Evolutionary conservation across 2,797 vertebrate genomes (phyloP), one percentile per base, ranked within the genome.

Genomic region (Poecilia velifera): DNA sequence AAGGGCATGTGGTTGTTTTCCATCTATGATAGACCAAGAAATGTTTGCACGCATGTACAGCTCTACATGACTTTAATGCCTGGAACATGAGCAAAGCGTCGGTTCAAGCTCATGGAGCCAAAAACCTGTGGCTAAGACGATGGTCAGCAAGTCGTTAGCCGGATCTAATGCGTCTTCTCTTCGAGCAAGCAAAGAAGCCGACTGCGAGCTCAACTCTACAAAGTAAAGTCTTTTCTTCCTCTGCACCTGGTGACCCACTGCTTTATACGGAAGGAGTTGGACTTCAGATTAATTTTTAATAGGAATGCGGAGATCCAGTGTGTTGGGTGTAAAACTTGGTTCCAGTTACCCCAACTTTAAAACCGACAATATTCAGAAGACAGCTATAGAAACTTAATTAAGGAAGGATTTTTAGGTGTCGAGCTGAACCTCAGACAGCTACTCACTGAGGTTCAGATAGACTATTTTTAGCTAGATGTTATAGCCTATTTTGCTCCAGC

Each of bases 161-260:
- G 5, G 74, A 70, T 46, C 18, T 59, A 76, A 55, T 59, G 47
- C 49, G 82, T 87, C 13, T 0, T 77, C 76, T 73, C 78, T 31
- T 34, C 46, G 1, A 82, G 81, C 80, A 86, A 92, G 83, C 84
- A 74, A 81, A 89, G 89, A 89, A 89, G 87, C 71, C 74, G 75
- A 22, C 88, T 76, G 75, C 76, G 20, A 36, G 41, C 71, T 76
- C 72, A 64, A 49, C 87, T 85, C 66, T 59, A 84, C 70, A 73
- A 75, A 84, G 86, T 88, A 84, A 87, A 71, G 25, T 39, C 31
- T 55, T 6, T 81, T 78, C 64, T 82, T 85, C 64, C 41, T 90
- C 70, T 81, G 76, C 43, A 59, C 68, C 39, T 72, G 51, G 28
- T 73, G 34, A 73, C 68, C 77, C 41, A 7, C 43, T 59, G 62